Base-by-base conservation (phyloP, 2,888 invertebrate genomes). In the Nesidiocoris tenuis region DNA sequence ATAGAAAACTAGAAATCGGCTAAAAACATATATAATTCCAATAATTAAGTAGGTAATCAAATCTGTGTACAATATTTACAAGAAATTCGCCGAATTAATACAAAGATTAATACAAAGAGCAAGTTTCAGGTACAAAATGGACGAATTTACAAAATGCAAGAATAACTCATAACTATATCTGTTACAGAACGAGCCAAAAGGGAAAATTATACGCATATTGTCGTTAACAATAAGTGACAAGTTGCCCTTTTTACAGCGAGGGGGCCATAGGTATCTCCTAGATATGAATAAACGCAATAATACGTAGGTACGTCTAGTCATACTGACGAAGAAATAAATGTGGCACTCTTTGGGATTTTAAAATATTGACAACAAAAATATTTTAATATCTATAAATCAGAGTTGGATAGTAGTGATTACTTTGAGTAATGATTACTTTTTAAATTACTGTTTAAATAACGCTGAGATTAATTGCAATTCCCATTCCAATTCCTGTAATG, bases 121-220 rank as follows among this genome's bases (percentile, higher is more conserved):
- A n/a, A 17, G 54, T 65, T 65, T 25, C 65, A 65, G 65, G 65
- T 65, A 65, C 65, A 65, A 65, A 65, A 65, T 39, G 65, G 65
- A 65, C 65, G 17, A 12, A 1, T 23, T 61, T 61, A 23, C 12
- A 16, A n/a, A 23, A 61, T 12, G 2, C 25, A 23, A 16, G 25
- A 5, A 16, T 2, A 24, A 63, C 25, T 65, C 39, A 25, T 39
- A 25, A 25, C 12, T 17, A 7, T 24, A 7, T 39, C 16, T 65
- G 9, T 17, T 17, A 24, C 65, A 39, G n/a, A 3, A 39, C 18
- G 25, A 65, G 39, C 24, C 65, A 39, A 65, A 65, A 65, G 65
- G 39, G 18, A 24, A 19, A 65, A 19, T 65, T 19, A 39, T 39
- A 25, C 65, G 39, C 54, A 25, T 17, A 63, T 39, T 39, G 23